phyloP scores from a whole-genome alignment of 53 echinoderm and acorn worm genomes.

The Arbacia lixula region DNA sequence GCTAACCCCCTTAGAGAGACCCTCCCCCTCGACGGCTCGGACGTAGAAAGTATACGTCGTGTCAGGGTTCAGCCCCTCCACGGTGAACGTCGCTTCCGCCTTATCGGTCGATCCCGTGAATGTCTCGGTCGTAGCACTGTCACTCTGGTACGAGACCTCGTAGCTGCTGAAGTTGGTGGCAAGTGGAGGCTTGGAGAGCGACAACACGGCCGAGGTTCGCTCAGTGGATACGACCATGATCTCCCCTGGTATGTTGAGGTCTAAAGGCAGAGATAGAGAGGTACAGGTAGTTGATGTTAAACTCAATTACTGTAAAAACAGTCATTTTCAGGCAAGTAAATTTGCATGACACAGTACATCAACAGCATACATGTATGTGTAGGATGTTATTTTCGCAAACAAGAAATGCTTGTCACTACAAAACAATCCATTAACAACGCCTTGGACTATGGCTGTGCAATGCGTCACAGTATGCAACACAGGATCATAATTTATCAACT shows the following conservation, averaged over 20 bases:
- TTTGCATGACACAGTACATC: no score
- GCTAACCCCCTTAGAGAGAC: neutral
- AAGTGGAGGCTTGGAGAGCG: neutral
- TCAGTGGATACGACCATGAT: neutral
- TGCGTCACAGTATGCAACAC: no score
- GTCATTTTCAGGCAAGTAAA: no score
- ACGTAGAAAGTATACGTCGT: conserved; percentile 25
- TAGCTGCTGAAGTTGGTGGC: neutral
- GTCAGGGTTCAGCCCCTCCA: conserved; percentile 19
- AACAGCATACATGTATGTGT: no score
- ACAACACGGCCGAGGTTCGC: neutral
- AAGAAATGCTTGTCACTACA: no score
- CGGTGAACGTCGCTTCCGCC: neutral
- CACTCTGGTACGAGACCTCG: neutral
- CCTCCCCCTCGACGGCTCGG: neutral
- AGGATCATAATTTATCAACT: no score
- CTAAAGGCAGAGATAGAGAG: no score
- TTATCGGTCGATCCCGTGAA: neutral
- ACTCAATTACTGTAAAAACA: no score
- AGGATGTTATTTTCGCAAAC: no score
- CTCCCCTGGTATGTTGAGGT: conserved; percentile 12
- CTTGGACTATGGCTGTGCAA: no score
- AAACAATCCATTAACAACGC: no score
- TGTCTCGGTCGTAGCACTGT: neutral
- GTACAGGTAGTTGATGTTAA: no score